Conservation (phyloP, 2,888 invertebrate genomes). For the Trissolcus brochymenae region DNA sequence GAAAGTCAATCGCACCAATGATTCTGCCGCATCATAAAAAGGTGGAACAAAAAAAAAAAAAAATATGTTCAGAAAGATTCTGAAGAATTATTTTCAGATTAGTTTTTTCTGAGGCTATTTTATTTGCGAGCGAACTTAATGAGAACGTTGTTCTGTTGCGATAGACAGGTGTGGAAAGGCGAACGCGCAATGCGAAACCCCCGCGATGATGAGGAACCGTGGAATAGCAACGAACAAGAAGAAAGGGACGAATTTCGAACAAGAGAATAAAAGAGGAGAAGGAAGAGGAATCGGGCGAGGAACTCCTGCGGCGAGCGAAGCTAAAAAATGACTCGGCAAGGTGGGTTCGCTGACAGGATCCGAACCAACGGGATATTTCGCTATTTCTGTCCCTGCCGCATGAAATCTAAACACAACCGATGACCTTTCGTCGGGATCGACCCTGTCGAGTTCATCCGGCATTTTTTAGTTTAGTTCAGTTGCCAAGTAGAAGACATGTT, state of each 20-base stretch:
- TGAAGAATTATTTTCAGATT: constrained; percentile 5
- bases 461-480: too few species aligned
- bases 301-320: constrained; percentile 65
- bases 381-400: constrained; percentile 30
- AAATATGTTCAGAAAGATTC: too few species aligned
- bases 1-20: too few species aligned
- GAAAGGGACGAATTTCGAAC: constrained; percentile 14
- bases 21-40: too few species aligned
- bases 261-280: constrained; percentile 38
- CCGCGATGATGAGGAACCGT: constrained; percentile 39
- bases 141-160: constrained; percentile 36
- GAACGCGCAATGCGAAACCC: constrained; percentile 30
- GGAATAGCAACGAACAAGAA: constrained; percentile 15
- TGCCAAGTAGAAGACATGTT: too few species aligned
- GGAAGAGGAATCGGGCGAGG: constrained; percentile 35
- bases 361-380: constrained; percentile 38
- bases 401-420: constrained; percentile 3
- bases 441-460: too few species aligned
- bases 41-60: too few species aligned
- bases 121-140: constrained; percentile 24
- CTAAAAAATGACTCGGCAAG: constrained; percentile 65
- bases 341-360: constrained; percentile 56
- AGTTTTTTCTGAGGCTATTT: constrained; percentile 8
- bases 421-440: too few species aligned
- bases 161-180: constrained; percentile 65